Percentiles rank a stretch among this genome's conserved stretches.
phyloP scores from a whole-genome alignment of 92 coral and sea anemone genomes.

The Anthopleura xanthogrammica region DNA sequence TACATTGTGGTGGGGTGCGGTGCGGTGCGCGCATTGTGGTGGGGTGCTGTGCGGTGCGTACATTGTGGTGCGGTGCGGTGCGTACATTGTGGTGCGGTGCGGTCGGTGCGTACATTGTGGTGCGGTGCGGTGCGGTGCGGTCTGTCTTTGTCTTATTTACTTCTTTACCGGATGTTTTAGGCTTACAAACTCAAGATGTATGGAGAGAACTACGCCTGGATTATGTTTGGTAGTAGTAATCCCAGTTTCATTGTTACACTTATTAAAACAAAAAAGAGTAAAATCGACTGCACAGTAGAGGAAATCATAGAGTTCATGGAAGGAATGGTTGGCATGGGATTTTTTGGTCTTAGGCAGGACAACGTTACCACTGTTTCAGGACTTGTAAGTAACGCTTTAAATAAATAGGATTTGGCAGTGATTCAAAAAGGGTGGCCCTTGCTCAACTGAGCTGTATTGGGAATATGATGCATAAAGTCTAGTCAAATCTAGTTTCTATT shows the following conservation, averaged over 20 bases:
- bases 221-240: conserved; percentile 61
- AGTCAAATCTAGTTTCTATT: no score
- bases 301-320: conserved; percentile 61
- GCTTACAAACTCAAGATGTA: conserved; percentile 81
- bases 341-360: conserved; percentile 70
- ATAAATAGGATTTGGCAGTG: no score
- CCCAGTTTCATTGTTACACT: conserved; percentile 25
- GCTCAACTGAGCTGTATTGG: no score
- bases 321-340: conserved; percentile 61
- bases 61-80: no score
- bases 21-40: no score
- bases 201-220: conserved; percentile 89
- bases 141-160: background rate
- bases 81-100: no score
- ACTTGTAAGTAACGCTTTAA: conserved; percentile 54
- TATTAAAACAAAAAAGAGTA: background rate
- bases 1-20: no score
- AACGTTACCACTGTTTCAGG: conserved; percentile 70
- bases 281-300: conserved; percentile 46
- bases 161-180: conserved; percentile 29
- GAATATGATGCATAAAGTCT: no score
- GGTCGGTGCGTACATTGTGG: no score
- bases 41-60: no score
- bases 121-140: no score
- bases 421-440: no score